A percentile compares a stretch with the other conserved stretches of the same genome.
These are phyloP conservation scores for Sinocyclocheilus anshuiensis DNA, from an alignment of 2,113 vertebrate species.

Conservation along the genomic window DNA sequence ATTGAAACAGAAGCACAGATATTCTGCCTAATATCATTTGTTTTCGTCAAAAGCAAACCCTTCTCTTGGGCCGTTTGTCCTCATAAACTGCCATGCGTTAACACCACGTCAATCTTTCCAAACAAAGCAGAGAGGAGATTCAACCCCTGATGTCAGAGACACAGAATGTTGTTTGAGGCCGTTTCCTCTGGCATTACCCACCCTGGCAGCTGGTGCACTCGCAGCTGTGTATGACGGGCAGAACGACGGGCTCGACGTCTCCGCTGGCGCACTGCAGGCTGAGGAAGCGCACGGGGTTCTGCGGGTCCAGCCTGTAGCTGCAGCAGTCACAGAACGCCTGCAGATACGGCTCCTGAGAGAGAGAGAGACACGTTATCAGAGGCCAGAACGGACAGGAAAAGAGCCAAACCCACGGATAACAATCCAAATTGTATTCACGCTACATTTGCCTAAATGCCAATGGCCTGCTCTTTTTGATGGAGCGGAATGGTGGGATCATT, in stretches of 20 bases:
- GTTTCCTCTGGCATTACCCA: constrained; percentile 58
- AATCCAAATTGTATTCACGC: constrained; percentile 43
- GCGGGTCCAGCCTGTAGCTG: constrained; percentile 84
- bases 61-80: neutral
- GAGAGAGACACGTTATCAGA: neutral
- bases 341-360: constrained; percentile 85
- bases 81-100: neutral
- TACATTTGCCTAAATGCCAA: constrained; percentile 30
- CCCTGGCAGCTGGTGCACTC: constrained; percentile 88
- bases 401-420: constrained; percentile 3
- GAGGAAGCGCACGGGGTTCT: constrained; percentile 82
- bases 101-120: neutral
- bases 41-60: neutral
- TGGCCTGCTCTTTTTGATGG: neutral
- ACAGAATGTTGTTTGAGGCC: too few species aligned
- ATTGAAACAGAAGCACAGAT: neutral
- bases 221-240: constrained; percentile 87
- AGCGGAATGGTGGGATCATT: constrained; percentile 6
- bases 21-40: neutral
- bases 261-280: constrained; percentile 78
- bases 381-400: neutral
- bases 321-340: constrained; percentile 85
- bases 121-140: neutral
- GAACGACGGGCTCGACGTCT: constrained; percentile 78
- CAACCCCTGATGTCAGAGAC: neutral